phyloP scores from a whole-genome alignment of 2,113 vertebrate species.

The Pangasianodon gigas region DNA sequence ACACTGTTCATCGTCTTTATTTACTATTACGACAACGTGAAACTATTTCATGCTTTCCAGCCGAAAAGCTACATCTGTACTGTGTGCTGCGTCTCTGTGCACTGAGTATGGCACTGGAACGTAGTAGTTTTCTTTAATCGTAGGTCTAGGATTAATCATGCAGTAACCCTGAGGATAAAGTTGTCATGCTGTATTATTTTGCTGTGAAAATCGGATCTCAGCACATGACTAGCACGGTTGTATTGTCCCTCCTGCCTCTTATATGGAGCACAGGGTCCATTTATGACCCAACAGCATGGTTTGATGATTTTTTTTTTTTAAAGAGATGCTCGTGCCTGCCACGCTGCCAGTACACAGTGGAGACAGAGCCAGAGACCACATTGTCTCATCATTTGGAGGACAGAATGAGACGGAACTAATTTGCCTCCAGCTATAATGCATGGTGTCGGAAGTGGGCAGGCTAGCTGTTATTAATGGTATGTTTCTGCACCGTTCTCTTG shows the following conservation, averaged over 20 bases:
- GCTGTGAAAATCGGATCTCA: not conserved
- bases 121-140: not conserved
- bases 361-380: not conserved
- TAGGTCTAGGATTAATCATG: not conserved
- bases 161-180: not conserved
- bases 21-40: not conserved
- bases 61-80: not conserved
- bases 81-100: not conserved
- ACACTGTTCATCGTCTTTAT: not conserved
- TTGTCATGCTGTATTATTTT: not conserved
- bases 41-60: not conserved
- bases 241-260: not conserved
- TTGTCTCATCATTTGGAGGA: not conserved
- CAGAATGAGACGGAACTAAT: constrained; percentile 3
- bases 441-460: not conserved
- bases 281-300: not conserved
- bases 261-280: not conserved
- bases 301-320: not conserved
- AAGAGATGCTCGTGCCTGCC: not conserved
- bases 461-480: not conserved
- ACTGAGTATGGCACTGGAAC: not conserved
- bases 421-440: constrained; percentile 21
- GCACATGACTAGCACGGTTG: not conserved
- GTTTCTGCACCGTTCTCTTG: constrained; percentile 20
- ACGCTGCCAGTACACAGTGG: not conserved